Percentiles rank a stretch among this genome's conserved stretches.
These are phyloP conservation scores for Blomia tropicalis DNA, from an alignment of 2,888 invertebrate species.

Conservation along the genomic window DNA sequence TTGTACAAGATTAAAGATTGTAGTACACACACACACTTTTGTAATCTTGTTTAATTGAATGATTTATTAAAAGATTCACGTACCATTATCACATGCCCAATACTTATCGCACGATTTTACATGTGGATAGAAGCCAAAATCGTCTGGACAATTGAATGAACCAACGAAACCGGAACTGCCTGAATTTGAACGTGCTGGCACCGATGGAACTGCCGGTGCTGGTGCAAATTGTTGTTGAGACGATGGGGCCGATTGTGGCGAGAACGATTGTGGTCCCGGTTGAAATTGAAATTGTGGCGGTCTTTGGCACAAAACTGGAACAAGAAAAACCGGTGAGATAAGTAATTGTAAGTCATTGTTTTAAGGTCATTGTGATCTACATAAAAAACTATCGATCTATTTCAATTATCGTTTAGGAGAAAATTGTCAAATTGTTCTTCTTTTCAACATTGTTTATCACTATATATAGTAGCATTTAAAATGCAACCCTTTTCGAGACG, in stretches of 20 bases:
- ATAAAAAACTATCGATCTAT: too few relatives aligned
- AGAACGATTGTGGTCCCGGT: neutral
- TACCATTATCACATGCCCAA: conserved; percentile 80
- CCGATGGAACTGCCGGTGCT: neutral
- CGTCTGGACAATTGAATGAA: conserved; percentile 74
- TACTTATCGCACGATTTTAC: conserved; percentile 78
- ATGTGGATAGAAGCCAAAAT: conserved; percentile 85
- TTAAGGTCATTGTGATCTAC: too few relatives aligned
- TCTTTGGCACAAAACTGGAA: conserved; percentile 22
- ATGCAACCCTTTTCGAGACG: too few relatives aligned
- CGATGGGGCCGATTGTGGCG: neutral
- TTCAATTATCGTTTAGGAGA: too few relatives aligned
- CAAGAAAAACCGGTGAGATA: neutral
- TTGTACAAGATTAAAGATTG: too few relatives aligned
- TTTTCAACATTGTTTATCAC: neutral
- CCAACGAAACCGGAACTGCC: too few relatives aligned
- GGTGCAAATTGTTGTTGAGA: neutral
- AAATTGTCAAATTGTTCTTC: neutral
- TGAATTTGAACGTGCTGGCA: neutral
- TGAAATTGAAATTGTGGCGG: conserved; percentile 23
- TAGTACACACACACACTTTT: neutral
- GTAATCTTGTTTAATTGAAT: neutral
- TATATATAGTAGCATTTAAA: neutral
- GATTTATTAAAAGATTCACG: neutral
- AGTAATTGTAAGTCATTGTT: too few relatives aligned